These are phyloP conservation scores for Neolamprologus longior DNA, from an alignment of 2,113 vertebrate genomes.

Conservation along the genomic window DNA sequence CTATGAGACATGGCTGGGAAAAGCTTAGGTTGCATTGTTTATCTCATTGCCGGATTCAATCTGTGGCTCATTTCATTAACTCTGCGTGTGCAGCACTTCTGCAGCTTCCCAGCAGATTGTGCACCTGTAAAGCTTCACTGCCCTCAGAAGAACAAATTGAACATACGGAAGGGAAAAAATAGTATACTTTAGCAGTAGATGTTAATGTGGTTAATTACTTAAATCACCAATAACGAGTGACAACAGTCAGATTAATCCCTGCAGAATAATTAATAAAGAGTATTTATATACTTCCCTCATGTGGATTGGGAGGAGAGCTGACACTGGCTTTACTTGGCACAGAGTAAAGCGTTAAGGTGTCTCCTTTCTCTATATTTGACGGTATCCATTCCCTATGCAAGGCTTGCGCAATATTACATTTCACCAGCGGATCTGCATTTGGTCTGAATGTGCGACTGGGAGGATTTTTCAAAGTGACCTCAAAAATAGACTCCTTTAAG, in stretches of 20 bases:
- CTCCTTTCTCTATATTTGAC: slow-evolving; percentile 46
- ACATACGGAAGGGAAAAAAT: background rate
- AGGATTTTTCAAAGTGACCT: background rate
- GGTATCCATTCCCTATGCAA: slow-evolving; percentile 7
- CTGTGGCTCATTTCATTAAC: slow-evolving; percentile 5
- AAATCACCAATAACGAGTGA: background rate
- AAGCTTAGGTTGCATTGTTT: background rate
- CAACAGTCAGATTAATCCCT: background rate
- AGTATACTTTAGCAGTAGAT: background rate
- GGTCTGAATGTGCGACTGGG: background rate
- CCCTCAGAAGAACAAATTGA: background rate
- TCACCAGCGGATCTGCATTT: background rate
- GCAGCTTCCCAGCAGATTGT: slow-evolving; percentile 6
- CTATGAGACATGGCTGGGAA: background rate
- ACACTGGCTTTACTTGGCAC: slow-evolving; percentile 9
- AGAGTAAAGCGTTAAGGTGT: slow-evolving; percentile 29
- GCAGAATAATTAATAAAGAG: background rate
- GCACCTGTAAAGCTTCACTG: background rate
- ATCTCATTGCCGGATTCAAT: background rate
- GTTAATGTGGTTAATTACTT: background rate
- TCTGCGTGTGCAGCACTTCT: background rate
- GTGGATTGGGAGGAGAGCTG: background rate
- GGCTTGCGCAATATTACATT: slow-evolving; percentile 4
- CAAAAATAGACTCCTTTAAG: background rate
- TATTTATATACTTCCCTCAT: background rate